Conservation (phyloP, 2,888 invertebrate species). For the Drosophila atroscutellata region DNA sequence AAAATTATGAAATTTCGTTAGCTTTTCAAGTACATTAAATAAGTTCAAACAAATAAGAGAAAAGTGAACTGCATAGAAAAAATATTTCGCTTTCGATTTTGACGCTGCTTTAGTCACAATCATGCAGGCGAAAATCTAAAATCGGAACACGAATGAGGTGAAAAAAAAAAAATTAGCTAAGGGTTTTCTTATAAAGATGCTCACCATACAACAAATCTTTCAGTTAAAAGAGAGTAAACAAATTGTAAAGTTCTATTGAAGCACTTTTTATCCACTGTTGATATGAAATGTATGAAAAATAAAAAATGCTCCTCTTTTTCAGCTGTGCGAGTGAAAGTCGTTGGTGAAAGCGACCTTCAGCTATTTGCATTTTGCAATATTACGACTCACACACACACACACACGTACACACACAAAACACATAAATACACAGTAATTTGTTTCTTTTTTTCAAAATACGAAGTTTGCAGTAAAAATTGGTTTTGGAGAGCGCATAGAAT, state of each 20-base stretch:
- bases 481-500: slow-evolving; percentile 18
- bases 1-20: not conserved
- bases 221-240: not conserved
- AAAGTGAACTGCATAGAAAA: not conserved
- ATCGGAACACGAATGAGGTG: not conserved
- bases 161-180: not conserved
- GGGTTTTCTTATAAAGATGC: not conserved
- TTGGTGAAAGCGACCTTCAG: slow-evolving; percentile 39
- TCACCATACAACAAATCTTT: not conserved
- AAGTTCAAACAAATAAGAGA: not conserved
- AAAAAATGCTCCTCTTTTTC: not conserved
- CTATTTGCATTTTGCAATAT: slow-evolving; percentile 30
- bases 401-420: not conserved
- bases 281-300: not conserved
- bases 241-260: not conserved
- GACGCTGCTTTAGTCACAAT: not conserved
- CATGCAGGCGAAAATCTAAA: not conserved
- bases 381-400: not conserved
- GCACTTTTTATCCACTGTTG: not conserved
- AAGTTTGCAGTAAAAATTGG: slow-evolving; percentile 32
- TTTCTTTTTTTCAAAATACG: slow-evolving; percentile 40
- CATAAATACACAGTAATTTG: not conserved
- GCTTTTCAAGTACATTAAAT: not conserved
- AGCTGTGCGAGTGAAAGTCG: slow-evolving; percentile 27
- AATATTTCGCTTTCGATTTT: not conserved